These are phyloP conservation scores for Acanthornis magna DNA, from an alignment of 2,797 vertebrate genomes.

Conservation along the genomic window DNA sequence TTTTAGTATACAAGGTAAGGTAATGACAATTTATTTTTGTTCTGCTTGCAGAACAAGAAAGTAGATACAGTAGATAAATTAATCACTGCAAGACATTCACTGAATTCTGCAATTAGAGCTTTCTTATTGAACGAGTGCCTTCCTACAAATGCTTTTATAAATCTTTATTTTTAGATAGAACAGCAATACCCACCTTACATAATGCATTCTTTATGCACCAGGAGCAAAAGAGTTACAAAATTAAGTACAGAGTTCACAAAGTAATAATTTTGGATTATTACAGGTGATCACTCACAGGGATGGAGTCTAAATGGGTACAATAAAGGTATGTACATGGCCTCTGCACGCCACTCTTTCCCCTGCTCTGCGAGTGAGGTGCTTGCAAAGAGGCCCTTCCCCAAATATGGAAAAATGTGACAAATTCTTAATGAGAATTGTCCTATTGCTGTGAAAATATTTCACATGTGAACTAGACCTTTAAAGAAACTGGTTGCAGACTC, in stretches of 20 bases:
- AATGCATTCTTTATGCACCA: neutral
- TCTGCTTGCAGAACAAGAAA: neutral
- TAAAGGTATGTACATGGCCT: neutral
- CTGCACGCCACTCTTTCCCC: neutral
- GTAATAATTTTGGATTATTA: neutral
- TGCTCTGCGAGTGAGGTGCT: fast-evolving
- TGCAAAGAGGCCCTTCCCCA: neutral
- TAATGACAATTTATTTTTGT: neutral
- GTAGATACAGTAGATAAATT: neutral
- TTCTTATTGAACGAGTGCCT: neutral
- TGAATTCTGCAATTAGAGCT: slow-evolving; percentile 10
- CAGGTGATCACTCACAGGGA: neutral
- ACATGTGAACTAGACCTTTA: neutral
- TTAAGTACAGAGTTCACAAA: neutral
- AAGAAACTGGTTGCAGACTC: neutral
- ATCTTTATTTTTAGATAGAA: neutral
- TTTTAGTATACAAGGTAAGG: neutral
- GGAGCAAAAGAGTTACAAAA: neutral
- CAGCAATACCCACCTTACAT: neutral
- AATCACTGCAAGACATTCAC: neutral
- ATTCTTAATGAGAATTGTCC: neutral
- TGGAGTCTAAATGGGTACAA: neutral
- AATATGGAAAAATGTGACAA: neutral
- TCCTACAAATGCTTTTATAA: neutral
- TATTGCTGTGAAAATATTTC: neutral